Percentiles rank a stretch among this genome's conserved stretches.
phyloP scores from a whole-genome alignment of 2,888 invertebrate species.

The Drosophila pullipes region DNA sequence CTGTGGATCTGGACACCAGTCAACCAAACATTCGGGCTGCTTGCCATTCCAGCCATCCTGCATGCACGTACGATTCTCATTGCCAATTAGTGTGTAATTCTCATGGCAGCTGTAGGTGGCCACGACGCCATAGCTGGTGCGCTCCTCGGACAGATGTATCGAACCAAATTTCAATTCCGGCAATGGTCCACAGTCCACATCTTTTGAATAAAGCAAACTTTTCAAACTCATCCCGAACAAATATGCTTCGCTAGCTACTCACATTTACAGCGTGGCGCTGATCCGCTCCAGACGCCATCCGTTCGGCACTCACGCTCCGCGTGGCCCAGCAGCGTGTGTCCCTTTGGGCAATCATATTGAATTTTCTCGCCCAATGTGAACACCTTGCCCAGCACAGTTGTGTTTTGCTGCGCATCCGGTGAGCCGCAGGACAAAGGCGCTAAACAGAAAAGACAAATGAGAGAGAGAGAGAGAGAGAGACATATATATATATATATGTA shows the following conservation, averaged over 20 bases:
- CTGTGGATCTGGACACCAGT: constrained; percentile 95
- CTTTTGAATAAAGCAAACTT: constrained; percentile 84
- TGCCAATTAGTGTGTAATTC: constrained; percentile 94
- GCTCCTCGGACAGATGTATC: constrained; percentile 88
- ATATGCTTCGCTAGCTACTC: constrained; percentile 83
- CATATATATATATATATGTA: no score
- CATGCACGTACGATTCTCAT: constrained; percentile 89
- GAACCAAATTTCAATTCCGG: constrained; percentile 90
- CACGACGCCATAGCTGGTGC: constrained; percentile 92
- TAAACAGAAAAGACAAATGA: constrained; percentile 84
- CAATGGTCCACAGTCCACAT: constrained; percentile 92
- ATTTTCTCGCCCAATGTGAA: constrained; percentile 90
- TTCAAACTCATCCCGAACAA: background rate
- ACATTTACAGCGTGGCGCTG: constrained; percentile 95
- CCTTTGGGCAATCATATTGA: constrained; percentile 92
- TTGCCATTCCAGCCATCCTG: constrained; percentile 93
- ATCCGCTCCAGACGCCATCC: constrained; percentile 93
- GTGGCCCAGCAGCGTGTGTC: constrained; percentile 92
- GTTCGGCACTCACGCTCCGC: constrained; percentile 89
- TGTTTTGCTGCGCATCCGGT: constrained; percentile 93
- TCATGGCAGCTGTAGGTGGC: constrained; percentile 92
- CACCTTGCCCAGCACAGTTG: constrained; percentile 90
- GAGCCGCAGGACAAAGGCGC: constrained; percentile 95
- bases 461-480: background rate
- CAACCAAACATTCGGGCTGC: constrained; percentile 92